These are phyloP conservation scores for Loxodonta africana DNA, from an alignment of 2,113 vertebrate species.

Conservation along the genomic window DNA sequence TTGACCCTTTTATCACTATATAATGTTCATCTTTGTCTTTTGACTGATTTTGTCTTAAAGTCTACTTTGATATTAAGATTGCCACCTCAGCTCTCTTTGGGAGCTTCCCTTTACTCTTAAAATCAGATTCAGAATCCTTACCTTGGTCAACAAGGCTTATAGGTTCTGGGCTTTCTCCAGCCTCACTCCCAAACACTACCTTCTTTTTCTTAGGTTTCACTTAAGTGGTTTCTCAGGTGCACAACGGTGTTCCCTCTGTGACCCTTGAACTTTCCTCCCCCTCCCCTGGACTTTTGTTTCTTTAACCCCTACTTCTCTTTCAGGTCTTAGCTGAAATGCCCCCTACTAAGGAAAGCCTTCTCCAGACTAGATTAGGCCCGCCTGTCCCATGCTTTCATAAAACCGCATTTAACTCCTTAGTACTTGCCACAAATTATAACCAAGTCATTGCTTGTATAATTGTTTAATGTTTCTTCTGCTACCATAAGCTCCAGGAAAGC, in stretches of 20 bases:
- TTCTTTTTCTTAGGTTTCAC: not conserved
- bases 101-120: not conserved
- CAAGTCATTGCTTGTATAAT: not conserved
- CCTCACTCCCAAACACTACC: not conserved
- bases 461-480: not conserved
- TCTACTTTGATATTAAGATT: too few relatives aligned
- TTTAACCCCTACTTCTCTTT: not conserved
- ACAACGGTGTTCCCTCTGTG: not conserved
- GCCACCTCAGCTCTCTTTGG: too few relatives aligned
- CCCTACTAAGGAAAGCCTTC: not conserved
- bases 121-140: not conserved
- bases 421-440: not conserved
- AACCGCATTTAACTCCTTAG: not conserved
- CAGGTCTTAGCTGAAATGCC: not conserved
- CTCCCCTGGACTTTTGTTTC: not conserved
- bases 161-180: not conserved
- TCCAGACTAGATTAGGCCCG: not conserved
- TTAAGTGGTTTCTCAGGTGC: not conserved
- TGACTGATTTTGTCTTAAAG: too few relatives aligned
- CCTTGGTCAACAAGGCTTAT: not conserved
- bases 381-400: not conserved
- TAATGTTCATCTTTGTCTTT: too few relatives aligned
- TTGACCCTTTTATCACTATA: too few relatives aligned
- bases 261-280: not conserved
- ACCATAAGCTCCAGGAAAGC: not conserved